Evolutionary conservation across 1,140 invertebrate species (phyloP).

Genomic region (Drosophila parabipectinata): DNA sequence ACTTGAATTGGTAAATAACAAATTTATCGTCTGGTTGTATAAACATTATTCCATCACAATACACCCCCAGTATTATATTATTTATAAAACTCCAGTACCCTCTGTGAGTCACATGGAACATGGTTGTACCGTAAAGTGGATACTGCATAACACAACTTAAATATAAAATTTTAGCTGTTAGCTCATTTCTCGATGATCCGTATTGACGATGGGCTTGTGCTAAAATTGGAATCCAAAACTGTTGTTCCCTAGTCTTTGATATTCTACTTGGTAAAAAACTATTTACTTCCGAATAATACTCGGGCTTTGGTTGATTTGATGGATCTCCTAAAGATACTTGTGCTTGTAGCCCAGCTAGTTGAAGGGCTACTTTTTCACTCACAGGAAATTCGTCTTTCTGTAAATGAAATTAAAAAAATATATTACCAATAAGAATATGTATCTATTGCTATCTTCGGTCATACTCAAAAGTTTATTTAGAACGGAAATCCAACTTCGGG

Average conservation of each 20-base stretch:
- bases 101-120: slow-evolving; percentile 96
- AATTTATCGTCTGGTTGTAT: slow-evolving; percentile 96
- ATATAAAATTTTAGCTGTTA: slow-evolving; percentile 97
- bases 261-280: slow-evolving; percentile 92
- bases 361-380: slow-evolving; percentile 96
- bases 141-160: slow-evolving; percentile 98
- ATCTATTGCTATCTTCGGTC: too few species aligned
- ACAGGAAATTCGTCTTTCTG: slow-evolving; percentile 97
- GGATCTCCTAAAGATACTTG: slow-evolving; percentile 96
- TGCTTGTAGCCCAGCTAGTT: slow-evolving; percentile 96
- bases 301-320: slow-evolving; percentile 85
- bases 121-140: slow-evolving; percentile 96
- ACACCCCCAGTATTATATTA: slow-evolving; percentile 90
- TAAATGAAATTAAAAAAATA: slow-evolving; percentile 30
- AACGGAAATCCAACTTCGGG: too few species aligned
- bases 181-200: slow-evolving; percentile 94
- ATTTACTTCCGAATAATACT: slow-evolving; percentile 92
- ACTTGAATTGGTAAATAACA: slow-evolving; percentile 94
- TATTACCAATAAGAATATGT: too few species aligned
- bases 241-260: slow-evolving; percentile 88
- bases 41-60: slow-evolving; percentile 94
- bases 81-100: slow-evolving; percentile 95
- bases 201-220: slow-evolving; percentile 95
- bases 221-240: slow-evolving; percentile 94
- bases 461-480: too few species aligned